Evolutionary conservation across 2,797 vertebrate genomes (phyloP).

Genomic region (Chrysocyon brachyurus): DNA sequence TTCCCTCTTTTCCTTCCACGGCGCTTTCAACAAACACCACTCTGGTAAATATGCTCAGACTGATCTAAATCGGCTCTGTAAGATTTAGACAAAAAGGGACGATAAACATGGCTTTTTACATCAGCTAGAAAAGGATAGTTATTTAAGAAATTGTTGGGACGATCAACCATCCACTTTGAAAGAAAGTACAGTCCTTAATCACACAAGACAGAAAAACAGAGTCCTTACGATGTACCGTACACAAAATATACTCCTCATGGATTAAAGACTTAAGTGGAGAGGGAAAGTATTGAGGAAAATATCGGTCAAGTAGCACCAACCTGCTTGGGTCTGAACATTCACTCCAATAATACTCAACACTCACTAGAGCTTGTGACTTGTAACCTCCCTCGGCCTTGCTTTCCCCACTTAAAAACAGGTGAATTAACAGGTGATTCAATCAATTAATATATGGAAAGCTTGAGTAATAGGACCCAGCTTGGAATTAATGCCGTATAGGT

Average conservation of each 20-base stretch:
- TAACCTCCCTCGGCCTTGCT: not conserved
- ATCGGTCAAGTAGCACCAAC: accelerated
- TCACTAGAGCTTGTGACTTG: not conserved
- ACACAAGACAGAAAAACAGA: not conserved
- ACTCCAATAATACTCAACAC: not conserved
- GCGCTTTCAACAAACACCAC: not conserved
- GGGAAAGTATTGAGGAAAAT: not conserved
- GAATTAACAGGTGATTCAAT: not conserved
- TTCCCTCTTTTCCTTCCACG: not conserved
- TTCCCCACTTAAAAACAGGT: not conserved
- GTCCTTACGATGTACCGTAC: accelerated
- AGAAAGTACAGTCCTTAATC: not conserved
- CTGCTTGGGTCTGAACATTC: not conserved
- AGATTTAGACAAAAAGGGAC: accelerated
- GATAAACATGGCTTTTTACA: not conserved
- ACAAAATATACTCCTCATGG: not conserved
- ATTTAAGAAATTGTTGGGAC: not conserved
- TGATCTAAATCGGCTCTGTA: not conserved
- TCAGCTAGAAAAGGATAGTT: not conserved
- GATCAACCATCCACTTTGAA: not conserved
- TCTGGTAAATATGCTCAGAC: not conserved
- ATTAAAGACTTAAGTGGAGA: not conserved
- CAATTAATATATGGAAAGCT: not conserved
- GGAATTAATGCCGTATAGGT: not conserved
- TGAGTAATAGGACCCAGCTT: not conserved